Base-by-base conservation (phyloP, 2,797 vertebrate species). In the Acipenser ruthenus region DNA sequence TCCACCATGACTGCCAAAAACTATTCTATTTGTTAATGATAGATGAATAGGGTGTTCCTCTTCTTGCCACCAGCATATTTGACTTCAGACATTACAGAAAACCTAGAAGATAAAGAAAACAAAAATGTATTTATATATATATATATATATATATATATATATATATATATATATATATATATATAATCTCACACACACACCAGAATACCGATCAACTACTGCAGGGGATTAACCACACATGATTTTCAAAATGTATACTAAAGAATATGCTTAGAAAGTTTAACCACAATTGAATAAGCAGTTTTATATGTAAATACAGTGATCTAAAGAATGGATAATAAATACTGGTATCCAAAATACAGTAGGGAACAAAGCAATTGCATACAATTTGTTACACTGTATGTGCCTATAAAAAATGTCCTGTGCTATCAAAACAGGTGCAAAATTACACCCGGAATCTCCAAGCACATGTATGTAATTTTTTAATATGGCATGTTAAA, bases 1-100 rank as follows among this genome's bases (percentile, higher is more conserved):
- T 89, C 90, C 18, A 77, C 85, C 90, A 92, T 91, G 76, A 74
- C 73, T 77, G 79, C 75, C 73, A 78, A 49, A 13, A 49, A 48
- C 47, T 13, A 9, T 15, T 23, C 15, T 15, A 15, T 49, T 61
- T 55, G 61, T 49, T 64, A 47, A 13, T 48, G 49, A 37, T 47
- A 49, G 10, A 58, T 13, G 8, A 6, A 6, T 53, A 8, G 18
- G 51, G 8, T 6, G 52, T 18, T 13, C 15, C 13, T 8, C 15
- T 67, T 18, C 8, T 37, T 64, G 52, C 55, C 60, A 62, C 11
- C 64, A 65, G 13, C 15, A 18, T 23, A 49, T 50, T 47, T 47
- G 2, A 48, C 13, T 12, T 62, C 49, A 58, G 65, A 49, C 64
- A 66, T 66, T 15, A n/a, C 51, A 37, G 65, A 8, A 49, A 59